These are phyloP conservation scores for Rhagonycha fulva DNA, from an alignment of 2,888 invertebrate species.

Conservation along the genomic window DNA sequence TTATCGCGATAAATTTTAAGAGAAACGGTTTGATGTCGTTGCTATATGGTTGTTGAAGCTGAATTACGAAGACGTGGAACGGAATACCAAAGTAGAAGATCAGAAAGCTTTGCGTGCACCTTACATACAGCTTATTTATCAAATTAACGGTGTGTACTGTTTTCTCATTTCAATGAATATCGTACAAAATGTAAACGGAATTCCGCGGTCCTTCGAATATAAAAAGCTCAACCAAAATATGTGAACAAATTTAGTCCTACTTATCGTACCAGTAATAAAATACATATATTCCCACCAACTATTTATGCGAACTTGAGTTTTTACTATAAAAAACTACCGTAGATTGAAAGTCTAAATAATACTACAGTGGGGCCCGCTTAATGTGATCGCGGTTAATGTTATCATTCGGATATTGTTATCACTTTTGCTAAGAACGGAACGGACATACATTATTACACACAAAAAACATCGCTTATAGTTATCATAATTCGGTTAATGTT, in stretches of 20 bases:
- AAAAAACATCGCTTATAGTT: too few relatives aligned
- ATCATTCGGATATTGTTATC: too few relatives aligned
- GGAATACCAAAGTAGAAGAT: conserved; percentile 19
- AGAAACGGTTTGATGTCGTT: conserved; percentile 33
- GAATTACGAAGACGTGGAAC: conserved; percentile 26
- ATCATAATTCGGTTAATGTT: too few relatives aligned
- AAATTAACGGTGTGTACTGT: conserved; percentile 3
- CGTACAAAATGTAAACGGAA: neutral
- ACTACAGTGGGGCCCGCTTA: too few relatives aligned
- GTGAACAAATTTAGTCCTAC: neutral
- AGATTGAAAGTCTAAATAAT: too few relatives aligned
- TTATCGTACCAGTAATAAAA: neutral
- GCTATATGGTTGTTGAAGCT: conserved; percentile 34
- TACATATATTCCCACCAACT: too few relatives aligned
- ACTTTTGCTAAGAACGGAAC: too few relatives aligned
- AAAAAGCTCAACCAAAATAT: neutral
- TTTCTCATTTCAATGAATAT: neutral
- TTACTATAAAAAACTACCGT: too few relatives aligned
- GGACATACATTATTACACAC: too few relatives aligned
- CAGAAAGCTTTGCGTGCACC: conserved; percentile 12
- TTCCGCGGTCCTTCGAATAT: neutral
- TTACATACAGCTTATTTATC: conserved; percentile 5
- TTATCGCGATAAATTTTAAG: conserved; percentile 43
- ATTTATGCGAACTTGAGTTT: too few relatives aligned
- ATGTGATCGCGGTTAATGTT: too few relatives aligned